phyloP scores from a whole-genome alignment of 2,113 vertebrate species.

The Gambusia holbrooki region DNA sequence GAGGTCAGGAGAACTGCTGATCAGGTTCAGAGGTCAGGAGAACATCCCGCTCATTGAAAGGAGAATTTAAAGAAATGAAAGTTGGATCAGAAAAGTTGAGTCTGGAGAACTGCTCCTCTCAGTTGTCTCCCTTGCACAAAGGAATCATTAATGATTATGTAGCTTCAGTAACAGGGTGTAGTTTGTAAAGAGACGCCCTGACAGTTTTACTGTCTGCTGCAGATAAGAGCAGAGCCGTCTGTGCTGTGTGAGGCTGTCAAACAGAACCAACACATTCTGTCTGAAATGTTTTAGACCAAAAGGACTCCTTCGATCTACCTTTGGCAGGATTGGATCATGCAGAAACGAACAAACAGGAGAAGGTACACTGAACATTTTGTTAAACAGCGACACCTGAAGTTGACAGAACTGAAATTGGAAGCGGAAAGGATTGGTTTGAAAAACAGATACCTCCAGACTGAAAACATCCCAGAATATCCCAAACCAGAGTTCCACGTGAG shows the following conservation, averaged over 20 bases:
- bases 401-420: background rate
- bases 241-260: background rate
- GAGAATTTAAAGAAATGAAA: no score
- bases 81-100: no score
- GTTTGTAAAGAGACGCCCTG: no score
- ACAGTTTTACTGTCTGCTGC: no score
- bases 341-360: rapidly evolving
- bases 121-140: no score
- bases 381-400: background rate
- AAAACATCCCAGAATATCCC: background rate
- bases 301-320: background rate
- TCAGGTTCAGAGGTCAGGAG: no score
- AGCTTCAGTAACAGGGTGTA: no score
- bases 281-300: background rate
- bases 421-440: background rate
- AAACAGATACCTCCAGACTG: background rate
- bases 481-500: conserved; percentile 35
- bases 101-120: no score
- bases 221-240: no score
- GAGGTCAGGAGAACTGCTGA: no score
- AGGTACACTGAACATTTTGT: background rate
- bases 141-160: no score
- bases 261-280: background rate
- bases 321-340: background rate
- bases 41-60: no score